Evolutionary conservation across 2,888 invertebrate genomes (phyloP).

Genomic region (Cerastoderma edule): DNA sequence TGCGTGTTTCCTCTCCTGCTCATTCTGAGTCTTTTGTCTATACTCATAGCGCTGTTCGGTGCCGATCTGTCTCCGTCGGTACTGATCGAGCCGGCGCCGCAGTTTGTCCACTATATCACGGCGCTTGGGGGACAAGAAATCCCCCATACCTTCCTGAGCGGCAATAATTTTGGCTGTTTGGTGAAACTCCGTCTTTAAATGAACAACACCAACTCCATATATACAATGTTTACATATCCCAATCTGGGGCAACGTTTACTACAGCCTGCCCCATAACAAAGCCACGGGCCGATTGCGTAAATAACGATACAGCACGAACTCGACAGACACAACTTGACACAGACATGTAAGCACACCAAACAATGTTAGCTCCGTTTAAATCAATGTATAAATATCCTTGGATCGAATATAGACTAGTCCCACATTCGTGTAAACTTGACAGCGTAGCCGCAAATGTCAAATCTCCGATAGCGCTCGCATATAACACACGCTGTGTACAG

Average conservation of each 20-base stretch:
- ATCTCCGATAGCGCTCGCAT: conserved; percentile 42
- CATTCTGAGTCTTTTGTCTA: conserved; percentile 93
- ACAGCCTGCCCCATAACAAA: conserved; percentile 40
- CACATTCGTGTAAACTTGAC: conserved; percentile 19
- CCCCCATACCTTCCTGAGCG: conserved; percentile 83
- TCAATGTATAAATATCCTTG: too few relatives aligned
- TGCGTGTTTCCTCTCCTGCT: conserved; percentile 96
- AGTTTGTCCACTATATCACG: conserved; percentile 91
- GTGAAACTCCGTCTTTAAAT: too few relatives aligned
- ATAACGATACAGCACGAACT: conserved; percentile 15
- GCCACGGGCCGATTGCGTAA: conserved; percentile 30
- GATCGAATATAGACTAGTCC: too few relatives aligned
- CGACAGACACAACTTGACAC: conserved; percentile 3
- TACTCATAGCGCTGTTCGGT: conserved; percentile 95
- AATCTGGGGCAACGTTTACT: conserved; percentile 47
- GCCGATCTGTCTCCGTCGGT: conserved; percentile 93
- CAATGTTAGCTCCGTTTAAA: background rate
- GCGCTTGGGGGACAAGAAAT: conserved; percentile 84
- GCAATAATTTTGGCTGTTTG: conserved; percentile 45
- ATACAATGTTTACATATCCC: conserved; percentile 56
- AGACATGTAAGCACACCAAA: background rate
- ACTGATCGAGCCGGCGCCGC: conserved; percentile 92
- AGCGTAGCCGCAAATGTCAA: conserved; percentile 48
- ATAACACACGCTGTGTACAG: conserved; percentile 46
- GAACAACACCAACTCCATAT: background rate